These are phyloP conservation scores for Neuroscelio doddi DNA, from an alignment of 2,888 invertebrate genomes.

Conservation along the genomic window DNA sequence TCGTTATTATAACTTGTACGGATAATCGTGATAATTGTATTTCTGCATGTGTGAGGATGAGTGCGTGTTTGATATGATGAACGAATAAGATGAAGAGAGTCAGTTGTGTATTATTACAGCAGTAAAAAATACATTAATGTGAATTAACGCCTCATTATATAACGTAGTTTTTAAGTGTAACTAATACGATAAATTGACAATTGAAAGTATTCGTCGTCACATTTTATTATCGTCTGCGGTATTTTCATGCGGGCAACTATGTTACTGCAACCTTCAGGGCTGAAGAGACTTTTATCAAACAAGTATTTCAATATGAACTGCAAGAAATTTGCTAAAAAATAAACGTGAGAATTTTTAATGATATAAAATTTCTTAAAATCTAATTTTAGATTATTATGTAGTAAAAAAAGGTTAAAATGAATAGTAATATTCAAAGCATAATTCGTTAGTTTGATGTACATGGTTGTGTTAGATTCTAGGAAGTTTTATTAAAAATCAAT, in stretches of 20 bases:
- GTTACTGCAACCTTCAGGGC: neutral
- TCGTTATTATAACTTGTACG: constrained; percentile 32
- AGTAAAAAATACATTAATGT: constrained; percentile 26
- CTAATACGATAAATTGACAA: constrained; percentile 45
- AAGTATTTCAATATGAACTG: too few species aligned
- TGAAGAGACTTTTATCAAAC: neutral
- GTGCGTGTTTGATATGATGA: constrained; percentile 29
- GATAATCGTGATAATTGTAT: constrained; percentile 21
- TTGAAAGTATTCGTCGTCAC: constrained; percentile 44
- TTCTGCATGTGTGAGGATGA: constrained; percentile 34
- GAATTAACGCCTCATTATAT: constrained; percentile 43
- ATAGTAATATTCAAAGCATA: too few species aligned
- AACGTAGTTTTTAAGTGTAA: constrained; percentile 43
- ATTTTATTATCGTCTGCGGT: constrained; percentile 23
- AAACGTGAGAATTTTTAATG: too few species aligned
- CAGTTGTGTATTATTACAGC: constrained; percentile 22
- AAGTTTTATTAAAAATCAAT: too few species aligned
- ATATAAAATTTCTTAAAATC: too few species aligned
- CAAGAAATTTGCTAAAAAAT: too few species aligned
- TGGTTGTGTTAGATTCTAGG: too few species aligned
- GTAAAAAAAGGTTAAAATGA: too few species aligned
- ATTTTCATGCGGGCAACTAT: constrained; percentile 9
- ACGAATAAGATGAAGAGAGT: constrained; percentile 4
- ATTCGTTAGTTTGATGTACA: too few species aligned
- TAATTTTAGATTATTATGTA: too few species aligned